phyloP scores from a whole-genome alignment of 2,113 vertebrate genomes.

The Kobus ellipsiprymnus region DNA sequence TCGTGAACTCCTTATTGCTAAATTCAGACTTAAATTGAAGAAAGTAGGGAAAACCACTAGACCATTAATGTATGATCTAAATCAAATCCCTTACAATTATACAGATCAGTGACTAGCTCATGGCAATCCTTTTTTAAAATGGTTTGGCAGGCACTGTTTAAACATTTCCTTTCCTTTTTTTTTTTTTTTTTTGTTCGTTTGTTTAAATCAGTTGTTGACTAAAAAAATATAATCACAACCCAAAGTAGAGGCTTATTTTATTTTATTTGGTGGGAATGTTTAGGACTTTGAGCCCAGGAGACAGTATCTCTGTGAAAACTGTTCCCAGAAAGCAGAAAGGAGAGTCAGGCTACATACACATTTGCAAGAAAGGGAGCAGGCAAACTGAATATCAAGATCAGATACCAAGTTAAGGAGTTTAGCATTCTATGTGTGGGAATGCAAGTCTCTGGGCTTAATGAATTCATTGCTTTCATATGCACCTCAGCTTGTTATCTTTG shows the following conservation, averaged over 20 bases:
- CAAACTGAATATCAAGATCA: background rate
- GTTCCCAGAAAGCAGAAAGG: background rate
- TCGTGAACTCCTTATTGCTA: background rate
- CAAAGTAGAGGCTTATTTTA: background rate
- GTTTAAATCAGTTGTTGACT: background rate
- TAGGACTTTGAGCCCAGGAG: background rate
- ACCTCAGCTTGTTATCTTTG: background rate
- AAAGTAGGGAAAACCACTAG: background rate
- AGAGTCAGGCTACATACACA: background rate
- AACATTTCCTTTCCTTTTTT: background rate
- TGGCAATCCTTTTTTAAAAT: background rate
- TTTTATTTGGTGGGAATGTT: background rate
- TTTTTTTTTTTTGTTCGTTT: background rate
- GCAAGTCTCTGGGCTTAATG: background rate
- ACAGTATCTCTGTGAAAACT: background rate
- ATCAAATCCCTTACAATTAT: background rate
- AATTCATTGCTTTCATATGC: background rate
- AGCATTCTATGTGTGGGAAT: background rate
- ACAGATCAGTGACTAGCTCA: background rate
- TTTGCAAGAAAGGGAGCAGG: background rate
- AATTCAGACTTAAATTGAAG: background rate
- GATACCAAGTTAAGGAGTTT: background rate
- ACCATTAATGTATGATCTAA: background rate
- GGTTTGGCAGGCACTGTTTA: background rate
- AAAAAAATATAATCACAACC: background rate